Conservation (phyloP, 2,888 invertebrate species). For the Leptura quadrifasciata region DNA sequence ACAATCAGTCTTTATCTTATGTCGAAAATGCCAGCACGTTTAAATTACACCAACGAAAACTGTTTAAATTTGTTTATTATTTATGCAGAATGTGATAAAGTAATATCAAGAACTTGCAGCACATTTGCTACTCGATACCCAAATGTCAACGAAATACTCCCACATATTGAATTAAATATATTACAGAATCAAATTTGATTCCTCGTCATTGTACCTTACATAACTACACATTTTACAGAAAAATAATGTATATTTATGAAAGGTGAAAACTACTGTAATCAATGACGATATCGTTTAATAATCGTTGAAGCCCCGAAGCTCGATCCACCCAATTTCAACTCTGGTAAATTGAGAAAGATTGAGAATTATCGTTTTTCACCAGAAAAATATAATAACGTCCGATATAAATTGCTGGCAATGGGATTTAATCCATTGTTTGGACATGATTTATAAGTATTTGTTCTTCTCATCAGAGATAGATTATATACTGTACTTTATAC, state of each 20-base stretch:
- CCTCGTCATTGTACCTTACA: no score
- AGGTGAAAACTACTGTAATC: background rate
- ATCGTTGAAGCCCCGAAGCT: background rate
- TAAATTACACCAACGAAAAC: no score
- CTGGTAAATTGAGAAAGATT: slow-evolving; percentile 40
- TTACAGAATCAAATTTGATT: no score
- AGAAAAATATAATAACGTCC: slow-evolving; percentile 20
- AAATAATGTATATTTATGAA: background rate
- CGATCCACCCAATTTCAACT: slow-evolving; percentile 45
- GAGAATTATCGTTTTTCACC: slow-evolving; percentile 46
- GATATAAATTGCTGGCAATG: slow-evolving; percentile 44
- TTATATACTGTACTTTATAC: background rate
- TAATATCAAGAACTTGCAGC: no score
- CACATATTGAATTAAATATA: no score
- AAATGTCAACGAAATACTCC: no score
- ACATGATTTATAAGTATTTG: slow-evolving; percentile 35
- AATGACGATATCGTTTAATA: slow-evolving; percentile 1
- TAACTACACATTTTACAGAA: no score
- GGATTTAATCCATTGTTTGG: slow-evolving; percentile 44
- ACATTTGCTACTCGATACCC: no score
- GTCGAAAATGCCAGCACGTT: no score
- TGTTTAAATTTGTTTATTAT: no score
- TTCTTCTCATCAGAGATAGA: background rate
- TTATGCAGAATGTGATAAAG: no score
- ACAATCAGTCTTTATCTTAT: no score